These are phyloP conservation scores for Hozukius guyotensis DNA, from an alignment of 2,797 vertebrate genomes.

Conservation along the genomic window DNA sequence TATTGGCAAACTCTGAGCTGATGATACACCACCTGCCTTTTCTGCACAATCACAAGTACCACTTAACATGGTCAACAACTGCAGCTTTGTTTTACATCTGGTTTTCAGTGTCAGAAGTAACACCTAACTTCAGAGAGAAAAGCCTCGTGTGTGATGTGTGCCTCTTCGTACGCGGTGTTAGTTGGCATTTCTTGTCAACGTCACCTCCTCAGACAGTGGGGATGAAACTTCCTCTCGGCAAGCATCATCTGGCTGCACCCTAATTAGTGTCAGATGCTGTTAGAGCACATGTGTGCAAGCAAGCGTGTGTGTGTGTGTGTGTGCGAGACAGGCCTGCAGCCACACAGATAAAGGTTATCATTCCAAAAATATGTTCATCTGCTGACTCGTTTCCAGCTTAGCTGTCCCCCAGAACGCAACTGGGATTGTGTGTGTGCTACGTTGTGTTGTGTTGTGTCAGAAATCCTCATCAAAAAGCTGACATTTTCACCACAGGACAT, in stretches of 20 bases:
- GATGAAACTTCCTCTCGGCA: conserved; percentile 48
- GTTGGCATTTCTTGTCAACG: conserved; percentile 43
- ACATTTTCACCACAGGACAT: conserved; percentile 57
- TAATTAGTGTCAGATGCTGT: conserved; percentile 76
- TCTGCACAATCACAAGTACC: conserved; percentile 14
- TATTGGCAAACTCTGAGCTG: conserved; percentile 43
- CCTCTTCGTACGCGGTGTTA: neutral
- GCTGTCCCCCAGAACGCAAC: conserved; percentile 30
- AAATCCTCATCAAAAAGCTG: conserved; percentile 63
- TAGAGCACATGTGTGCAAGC: conserved; percentile 32
- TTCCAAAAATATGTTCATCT: conserved; percentile 75
- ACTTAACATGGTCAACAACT: neutral
- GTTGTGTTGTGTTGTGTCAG: conserved; percentile 26
- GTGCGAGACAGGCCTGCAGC: conserved; percentile 47
- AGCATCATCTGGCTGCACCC: conserved; percentile 67
- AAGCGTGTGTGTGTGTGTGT: conserved; percentile 9
- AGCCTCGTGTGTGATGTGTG: neutral
- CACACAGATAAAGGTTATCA: conserved; percentile 74
- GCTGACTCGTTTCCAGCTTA: conserved; percentile 49
- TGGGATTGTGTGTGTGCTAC: conserved; percentile 9
- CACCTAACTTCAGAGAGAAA: conserved; percentile 22
- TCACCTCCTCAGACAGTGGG: conserved; percentile 52
- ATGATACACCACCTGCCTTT: conserved; percentile 39
- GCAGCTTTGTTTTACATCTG: conserved; percentile 37
- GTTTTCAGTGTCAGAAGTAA: conserved; percentile 26